Evolutionary conservation across 2,797 vertebrate genomes (phyloP), one percentile per base, ranked within the genome.

Genomic region (Pangasius djambal): DNA sequence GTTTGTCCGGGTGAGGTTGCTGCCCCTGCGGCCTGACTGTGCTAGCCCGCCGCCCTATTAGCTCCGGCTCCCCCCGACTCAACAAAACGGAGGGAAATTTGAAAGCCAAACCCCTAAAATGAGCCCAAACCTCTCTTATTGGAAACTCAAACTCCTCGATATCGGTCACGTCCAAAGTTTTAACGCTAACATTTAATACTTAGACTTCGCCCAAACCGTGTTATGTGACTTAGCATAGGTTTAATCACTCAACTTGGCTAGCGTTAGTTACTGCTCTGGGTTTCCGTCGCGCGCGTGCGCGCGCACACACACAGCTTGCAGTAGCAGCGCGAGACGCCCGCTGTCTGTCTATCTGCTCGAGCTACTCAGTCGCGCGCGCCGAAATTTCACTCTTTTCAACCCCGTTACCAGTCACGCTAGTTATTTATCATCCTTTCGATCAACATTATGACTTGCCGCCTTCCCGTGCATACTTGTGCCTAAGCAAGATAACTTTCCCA

Each of bases 11-110:
- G 50, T 8, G n/a, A 4, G 0, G 67, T 37, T 18, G 48, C 65
- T 59, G 67, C 31, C 34, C 34, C 20, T 16, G 84, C 31, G 84
- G 91, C 91, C 90, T 90, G 87, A 44, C 25, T 22, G 78, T 61
- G 50, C 16, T n/a, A 74, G 55, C 63, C 67, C 37, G 37, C 28
- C 25, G 50, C 69, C 31, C 84, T 86, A 28, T 69, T 85, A 50
- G 40, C 57, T 79, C 69, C 10, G 31, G 3, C 52, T 75, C 28
- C 28, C 87, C 16, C 74, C 9, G 6, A 77, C 18, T 72, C 77
- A 52, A 50, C 83, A 92, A 92, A 92, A 94, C 86, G 96, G 96
- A 97, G 96, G 96, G 96, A 97, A 96, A 96, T 97, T 97, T 92
- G 65, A 91, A 91, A 44, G 50, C 63, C 85, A 75, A 16, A 15